Conservation (phyloP, 2,797 vertebrate genomes). For the Ptychobarbus kaznakovi region DNA sequence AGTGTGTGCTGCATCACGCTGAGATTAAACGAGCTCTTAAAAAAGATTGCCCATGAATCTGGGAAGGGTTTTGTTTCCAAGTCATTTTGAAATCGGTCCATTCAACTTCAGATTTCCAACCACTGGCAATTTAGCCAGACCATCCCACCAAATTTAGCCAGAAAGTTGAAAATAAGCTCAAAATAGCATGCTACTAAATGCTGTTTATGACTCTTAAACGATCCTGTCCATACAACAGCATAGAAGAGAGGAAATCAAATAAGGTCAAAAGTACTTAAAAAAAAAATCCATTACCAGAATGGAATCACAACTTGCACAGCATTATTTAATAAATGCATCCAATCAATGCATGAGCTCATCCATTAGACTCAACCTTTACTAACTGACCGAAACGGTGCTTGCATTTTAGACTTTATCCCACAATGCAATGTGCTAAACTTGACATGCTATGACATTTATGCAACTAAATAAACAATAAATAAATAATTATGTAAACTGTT, state of each 20-base stretch:
- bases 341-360: not conserved
- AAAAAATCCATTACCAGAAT: not conserved
- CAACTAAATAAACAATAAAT: not conserved
- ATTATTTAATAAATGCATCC: not conserved
- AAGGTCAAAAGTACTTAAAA: not conserved
- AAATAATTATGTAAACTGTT: not conserved
- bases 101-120: not conserved
- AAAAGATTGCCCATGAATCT: not conserved
- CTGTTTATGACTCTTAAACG: not conserved
- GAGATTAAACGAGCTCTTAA: slow-evolving; percentile 21
- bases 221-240: not conserved
- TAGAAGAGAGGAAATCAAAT: not conserved
- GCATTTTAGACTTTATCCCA: not conserved
- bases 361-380: not conserved
- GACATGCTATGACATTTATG: not conserved
- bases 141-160: not conserved
- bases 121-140: not conserved
- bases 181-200: not conserved
- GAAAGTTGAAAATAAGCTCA: not conserved
- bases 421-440: not conserved
- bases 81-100: not conserved
- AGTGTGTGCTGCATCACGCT: slow-evolving; percentile 13
- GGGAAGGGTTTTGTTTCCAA: slow-evolving; percentile 13
- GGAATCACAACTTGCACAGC: not conserved
- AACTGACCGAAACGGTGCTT: not conserved